Evolutionary conservation across 1,140 invertebrate species (phyloP).

Genomic region (Manduca sexta): DNA sequence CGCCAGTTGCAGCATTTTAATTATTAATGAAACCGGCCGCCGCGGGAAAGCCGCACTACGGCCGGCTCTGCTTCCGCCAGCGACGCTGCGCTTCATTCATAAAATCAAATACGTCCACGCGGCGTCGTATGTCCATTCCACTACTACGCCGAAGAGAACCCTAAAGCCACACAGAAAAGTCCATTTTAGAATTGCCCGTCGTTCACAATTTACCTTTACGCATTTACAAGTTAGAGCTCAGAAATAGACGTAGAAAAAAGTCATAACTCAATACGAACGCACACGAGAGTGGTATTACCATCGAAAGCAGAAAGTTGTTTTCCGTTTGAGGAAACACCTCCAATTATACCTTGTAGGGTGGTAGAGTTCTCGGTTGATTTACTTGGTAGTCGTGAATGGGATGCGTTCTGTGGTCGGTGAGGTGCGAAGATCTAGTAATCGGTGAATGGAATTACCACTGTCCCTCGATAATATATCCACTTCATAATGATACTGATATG

Average conservation of each 20-base stretch:
- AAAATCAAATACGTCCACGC: conserved; percentile 37
- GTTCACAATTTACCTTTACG: conserved; percentile 15
- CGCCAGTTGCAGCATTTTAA: conserved; percentile 62
- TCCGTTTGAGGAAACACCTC: conserved; percentile 47
- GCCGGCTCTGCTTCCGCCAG: conserved; percentile 63
- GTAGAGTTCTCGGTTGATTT: conserved; percentile 56
- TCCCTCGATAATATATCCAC: conserved; percentile 23
- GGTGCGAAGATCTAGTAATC: conserved; percentile 65
- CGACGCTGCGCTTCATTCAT: conserved; percentile 70
- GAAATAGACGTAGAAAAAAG: conserved; percentile 65
- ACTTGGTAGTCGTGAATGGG: conserved; percentile 66
- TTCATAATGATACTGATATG: conserved; percentile 24
- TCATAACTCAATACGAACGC: conserved; percentile 44
- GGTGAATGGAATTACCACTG: conserved; percentile 49
- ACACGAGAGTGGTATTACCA: conserved; percentile 62
- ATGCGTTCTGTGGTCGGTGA: conserved; percentile 58
- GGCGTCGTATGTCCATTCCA: conserved; percentile 27
- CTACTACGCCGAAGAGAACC: too few species aligned
- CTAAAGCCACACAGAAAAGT: too few species aligned
- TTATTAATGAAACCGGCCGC: conserved; percentile 69
- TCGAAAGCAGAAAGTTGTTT: conserved; percentile 58
- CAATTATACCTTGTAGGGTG: conserved; percentile 42
- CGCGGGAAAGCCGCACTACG: conserved; percentile 69
- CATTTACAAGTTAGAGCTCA: conserved; percentile 24
- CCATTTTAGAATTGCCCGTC: too few species aligned